Evolutionary conservation across 1,140 invertebrate species (phyloP).

Genomic region (Drusus annulatus): DNA sequence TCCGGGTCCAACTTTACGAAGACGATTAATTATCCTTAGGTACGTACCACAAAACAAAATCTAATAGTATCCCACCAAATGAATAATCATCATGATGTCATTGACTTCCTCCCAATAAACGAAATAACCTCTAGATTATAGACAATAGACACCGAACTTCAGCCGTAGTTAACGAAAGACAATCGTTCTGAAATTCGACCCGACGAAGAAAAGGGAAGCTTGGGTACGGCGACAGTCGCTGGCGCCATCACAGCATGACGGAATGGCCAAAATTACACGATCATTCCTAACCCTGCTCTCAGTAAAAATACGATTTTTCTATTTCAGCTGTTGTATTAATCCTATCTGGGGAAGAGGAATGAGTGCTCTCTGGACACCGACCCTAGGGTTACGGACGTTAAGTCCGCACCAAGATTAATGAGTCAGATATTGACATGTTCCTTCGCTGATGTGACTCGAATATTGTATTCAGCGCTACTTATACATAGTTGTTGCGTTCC

Average conservation of each 20-base stretch:
- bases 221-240: constrained; percentile 16
- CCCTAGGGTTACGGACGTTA: constrained; percentile 6
- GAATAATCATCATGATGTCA: too few relatives aligned
- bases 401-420: constrained; percentile 30
- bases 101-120: too few relatives aligned
- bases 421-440: constrained; percentile 24
- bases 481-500: neutral
- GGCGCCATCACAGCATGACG: constrained; percentile 30
- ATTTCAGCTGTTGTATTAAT: neutral
- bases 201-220: constrained; percentile 10
- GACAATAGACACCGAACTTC: too few relatives aligned
- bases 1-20: too few relatives aligned
- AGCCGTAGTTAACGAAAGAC: too few relatives aligned
- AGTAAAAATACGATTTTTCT: neutral
- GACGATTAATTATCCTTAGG: too few relatives aligned
- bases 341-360: too few relatives aligned
- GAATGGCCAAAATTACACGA: constrained; percentile 17
- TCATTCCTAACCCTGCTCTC: neutral
- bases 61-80: too few relatives aligned
- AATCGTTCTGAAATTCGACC: constrained; percentile 16
- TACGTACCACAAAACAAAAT: too few relatives aligned
- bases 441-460: constrained; percentile 25
- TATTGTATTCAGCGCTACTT: constrained; percentile 10
- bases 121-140: too few relatives aligned
- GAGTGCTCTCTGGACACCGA: neutral